Conservation (phyloP, 2,113 vertebrate species). For the Gymnocephalus cernua region DNA sequence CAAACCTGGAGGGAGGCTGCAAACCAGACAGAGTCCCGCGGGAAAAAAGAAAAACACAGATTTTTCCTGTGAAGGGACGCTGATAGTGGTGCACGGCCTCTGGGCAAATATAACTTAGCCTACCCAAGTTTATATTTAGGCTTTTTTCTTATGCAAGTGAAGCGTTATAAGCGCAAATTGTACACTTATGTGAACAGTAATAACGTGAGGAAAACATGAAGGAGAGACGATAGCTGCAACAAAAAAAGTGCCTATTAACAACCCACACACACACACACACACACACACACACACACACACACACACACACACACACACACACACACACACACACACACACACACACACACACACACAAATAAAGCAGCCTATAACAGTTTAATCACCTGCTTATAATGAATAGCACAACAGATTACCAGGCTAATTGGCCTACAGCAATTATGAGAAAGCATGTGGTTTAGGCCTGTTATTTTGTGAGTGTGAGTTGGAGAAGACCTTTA, state of each 20-base stretch:
- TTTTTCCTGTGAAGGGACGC: neutral
- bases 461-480: neutral
- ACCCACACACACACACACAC: too few species aligned
- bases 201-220: neutral
- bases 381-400: neutral
- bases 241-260: neutral
- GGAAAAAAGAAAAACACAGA: constrained; percentile 23
- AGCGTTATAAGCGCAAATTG: neutral
- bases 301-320: too few species aligned
- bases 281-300: too few species aligned
- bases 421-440: neutral
- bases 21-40: constrained; percentile 38
- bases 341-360: neutral
- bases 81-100: neutral
- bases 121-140: neutral
- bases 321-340: neutral
- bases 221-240: neutral
- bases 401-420: too few species aligned
- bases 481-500: neutral
- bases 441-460: too few species aligned
- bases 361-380: neutral
- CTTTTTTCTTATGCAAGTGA: neutral
- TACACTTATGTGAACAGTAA: neutral
- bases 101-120: neutral
- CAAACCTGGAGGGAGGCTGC: constrained; percentile 48